phyloP scores from a whole-genome alignment of 1,140 invertebrate genomes.

The Zaprionus taronus region DNA sequence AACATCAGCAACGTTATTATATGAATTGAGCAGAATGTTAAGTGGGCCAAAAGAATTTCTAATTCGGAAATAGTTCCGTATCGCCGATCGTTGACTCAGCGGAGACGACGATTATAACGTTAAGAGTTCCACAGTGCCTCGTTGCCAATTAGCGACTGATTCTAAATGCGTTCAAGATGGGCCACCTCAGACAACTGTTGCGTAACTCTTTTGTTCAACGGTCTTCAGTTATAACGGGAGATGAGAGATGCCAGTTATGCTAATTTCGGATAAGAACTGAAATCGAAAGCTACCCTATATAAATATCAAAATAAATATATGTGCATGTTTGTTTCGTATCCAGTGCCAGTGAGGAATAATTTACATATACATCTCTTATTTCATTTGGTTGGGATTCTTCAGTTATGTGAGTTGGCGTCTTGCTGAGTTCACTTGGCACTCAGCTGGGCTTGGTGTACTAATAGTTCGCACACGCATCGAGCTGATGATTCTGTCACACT shows the following conservation, averaged over 20 bases:
- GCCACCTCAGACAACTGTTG: slow-evolving; percentile 13
- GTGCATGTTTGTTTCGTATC: slow-evolving; percentile 4
- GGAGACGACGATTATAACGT: neutral
- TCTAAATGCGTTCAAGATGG: neutral
- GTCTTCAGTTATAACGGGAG: slow-evolving; percentile 14
- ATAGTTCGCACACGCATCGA: slow-evolving; percentile 54
- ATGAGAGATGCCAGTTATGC: slow-evolving; percentile 34
- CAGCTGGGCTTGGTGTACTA: slow-evolving; percentile 28
- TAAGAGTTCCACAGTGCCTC: slow-evolving; percentile 18
- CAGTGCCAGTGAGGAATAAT: neutral
- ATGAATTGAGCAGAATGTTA: slow-evolving; percentile 32
- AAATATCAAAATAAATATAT: slow-evolving; percentile 4
- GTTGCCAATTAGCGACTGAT: slow-evolving; percentile 39
- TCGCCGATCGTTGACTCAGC: slow-evolving; percentile 33
- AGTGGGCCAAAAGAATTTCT: slow-evolving; percentile 39
- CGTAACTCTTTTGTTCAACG: slow-evolving; percentile 44
- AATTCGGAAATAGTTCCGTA: slow-evolving; percentile 59
- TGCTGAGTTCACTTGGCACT: slow-evolving; percentile 5
- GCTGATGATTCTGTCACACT: neutral
- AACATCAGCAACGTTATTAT: slow-evolving; percentile 26
- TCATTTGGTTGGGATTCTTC: neutral
- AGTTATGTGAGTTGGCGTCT: slow-evolving; percentile 4
- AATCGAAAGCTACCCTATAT: slow-evolving; percentile 28
- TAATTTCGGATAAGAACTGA: slow-evolving; percentile 23
- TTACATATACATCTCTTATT: slow-evolving; percentile 10